Percentiles rank a stretch among this genome's conserved stretches.
Evolutionary conservation across 2,888 invertebrate genomes (phyloP).

Genomic region (Cephus pygmeus): DNA sequence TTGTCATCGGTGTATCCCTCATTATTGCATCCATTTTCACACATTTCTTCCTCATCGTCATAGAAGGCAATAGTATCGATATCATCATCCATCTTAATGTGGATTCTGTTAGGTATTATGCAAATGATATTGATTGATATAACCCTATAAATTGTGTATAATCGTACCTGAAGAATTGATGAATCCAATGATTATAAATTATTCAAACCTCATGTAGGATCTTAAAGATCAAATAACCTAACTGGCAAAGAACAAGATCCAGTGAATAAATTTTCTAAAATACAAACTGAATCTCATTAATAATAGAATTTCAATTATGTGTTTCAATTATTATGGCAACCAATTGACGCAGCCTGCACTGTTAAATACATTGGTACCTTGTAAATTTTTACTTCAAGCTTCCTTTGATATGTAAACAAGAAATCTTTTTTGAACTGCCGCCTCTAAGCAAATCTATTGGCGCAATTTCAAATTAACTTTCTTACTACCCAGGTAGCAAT

Average conservation of each 20-base stretch:
- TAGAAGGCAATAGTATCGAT: not conserved
- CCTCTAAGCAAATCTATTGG: not conserved
- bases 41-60: conserved; percentile 8
- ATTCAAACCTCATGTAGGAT: not conserved
- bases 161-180: not conserved
- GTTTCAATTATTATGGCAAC: not conserved
- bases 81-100: not conserved
- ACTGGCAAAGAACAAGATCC: not conserved
- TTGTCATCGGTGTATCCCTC: not conserved
- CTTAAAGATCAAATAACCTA: not conserved
- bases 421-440: not conserved
- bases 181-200: not conserved
- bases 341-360: not conserved
- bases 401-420: not conserved
- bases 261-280: not conserved
- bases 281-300: not conserved
- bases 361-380: not conserved
- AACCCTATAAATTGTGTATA: not conserved
- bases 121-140: not conserved
- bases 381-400: not conserved
- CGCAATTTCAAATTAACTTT: not conserved
- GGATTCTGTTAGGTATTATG: not conserved
- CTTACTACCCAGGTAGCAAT: too few relatives aligned
- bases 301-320: not conserved
- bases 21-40: not conserved